phyloP scores from a whole-genome alignment of 2,888 invertebrate species.

The Drosophila yooni region DNA sequence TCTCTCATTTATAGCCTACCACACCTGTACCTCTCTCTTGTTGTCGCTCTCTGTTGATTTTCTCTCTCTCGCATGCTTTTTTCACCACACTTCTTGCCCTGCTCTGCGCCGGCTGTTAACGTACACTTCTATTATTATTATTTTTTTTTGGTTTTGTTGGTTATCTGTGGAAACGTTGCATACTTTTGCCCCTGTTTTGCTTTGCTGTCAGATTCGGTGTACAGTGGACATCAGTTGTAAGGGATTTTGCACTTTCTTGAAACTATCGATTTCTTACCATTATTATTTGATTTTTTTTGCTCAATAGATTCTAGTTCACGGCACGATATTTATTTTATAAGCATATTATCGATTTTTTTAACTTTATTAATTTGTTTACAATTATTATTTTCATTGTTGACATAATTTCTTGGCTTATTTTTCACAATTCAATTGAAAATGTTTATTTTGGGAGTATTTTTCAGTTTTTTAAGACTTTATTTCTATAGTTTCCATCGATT shows the following conservation, averaged over 20 bases:
- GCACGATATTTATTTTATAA: background rate
- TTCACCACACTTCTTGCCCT: conserved; percentile 70
- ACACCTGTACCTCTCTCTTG: background rate
- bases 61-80: conserved; percentile 32
- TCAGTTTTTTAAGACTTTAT: background rate
- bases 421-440: background rate
- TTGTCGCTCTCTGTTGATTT: conserved; percentile 6
- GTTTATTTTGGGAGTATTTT: background rate
- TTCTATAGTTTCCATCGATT: too few species aligned
- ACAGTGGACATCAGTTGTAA: conserved; percentile 44
- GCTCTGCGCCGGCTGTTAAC: conserved; percentile 66
- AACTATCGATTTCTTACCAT: background rate
- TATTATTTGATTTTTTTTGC: background rate
- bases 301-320: background rate
- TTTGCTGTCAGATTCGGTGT: conserved; percentile 45
- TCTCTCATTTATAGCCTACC: background rate
- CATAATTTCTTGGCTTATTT: background rate
- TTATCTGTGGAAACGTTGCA: conserved; percentile 43
- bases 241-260: background rate
- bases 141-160: conserved; percentile 16
- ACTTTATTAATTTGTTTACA: background rate
- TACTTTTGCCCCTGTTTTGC: conserved; percentile 67
- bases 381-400: background rate
- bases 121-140: conserved; percentile 15
- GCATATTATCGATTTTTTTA: background rate